Base-by-base conservation (phyloP, 2,113 vertebrate species). In the Acrocephalus arundinaceus region DNA sequence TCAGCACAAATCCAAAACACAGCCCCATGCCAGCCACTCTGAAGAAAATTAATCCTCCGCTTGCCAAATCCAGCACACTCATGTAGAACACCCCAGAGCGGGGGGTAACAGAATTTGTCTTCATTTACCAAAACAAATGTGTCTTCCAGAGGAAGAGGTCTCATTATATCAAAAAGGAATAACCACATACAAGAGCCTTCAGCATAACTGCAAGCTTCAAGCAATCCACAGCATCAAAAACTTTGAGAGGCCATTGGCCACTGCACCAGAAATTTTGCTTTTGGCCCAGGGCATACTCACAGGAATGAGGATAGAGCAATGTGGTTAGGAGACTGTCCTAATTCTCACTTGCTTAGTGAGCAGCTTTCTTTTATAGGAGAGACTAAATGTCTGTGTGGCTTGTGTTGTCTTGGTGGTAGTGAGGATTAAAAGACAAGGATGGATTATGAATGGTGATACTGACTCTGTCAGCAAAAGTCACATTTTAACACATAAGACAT, bases 121-220 rank as follows among this genome's bases (percentile, higher is more conserved):
- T 90, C 57, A 18, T 90, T 90, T 92, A 86, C 72, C 86, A 74
- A 90, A 95, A 90, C 24, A 45, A 72, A 75, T 39, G 33, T 67
- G 9, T 65, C 82, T 90, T 89, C 79, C 54, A 49, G n/a, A 96
- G 68, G 67, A 28, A 68, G 48, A 85, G 21, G 65, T 67, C 59
- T 33, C 20, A 11, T 55, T 30, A 30, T 59, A 83, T 74, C 43
- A 51, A 41, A 91, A 83, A 52, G 35, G 28, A 90, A 84, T 72
- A 88, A 39, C 28, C 6, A 17, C 6, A 30, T 77, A 59, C 2
- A 0, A 66, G 39, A 35, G 61, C 48, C 72, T 70, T 54, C 24
- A 80, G 68, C 57, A 31, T 41, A 67, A 74, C 35, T 0, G 0
- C 51, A 80, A 73, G 55, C 75, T 92, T 71, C 45, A 77, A 81